Conservation (phyloP, 2,113 vertebrate genomes). For the Haemorhous mexicanus region DNA sequence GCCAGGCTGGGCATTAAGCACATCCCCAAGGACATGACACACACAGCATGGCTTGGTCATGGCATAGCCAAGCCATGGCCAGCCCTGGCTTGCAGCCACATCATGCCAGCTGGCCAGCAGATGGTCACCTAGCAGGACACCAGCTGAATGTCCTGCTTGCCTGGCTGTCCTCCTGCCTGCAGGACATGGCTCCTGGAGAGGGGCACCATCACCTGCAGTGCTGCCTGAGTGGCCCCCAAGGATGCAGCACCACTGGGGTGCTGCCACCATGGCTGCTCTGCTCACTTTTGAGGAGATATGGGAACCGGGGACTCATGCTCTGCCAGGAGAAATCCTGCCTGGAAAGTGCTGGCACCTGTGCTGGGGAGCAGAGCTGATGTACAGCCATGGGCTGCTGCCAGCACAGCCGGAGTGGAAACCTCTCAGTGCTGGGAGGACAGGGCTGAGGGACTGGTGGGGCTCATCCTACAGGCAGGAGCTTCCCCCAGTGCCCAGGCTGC, state of each 20-base stretch:
- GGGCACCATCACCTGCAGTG: neutral
- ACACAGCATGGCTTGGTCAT: neutral
- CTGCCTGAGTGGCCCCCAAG: accelerated
- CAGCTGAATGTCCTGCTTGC: neutral
- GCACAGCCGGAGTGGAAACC: accelerated
- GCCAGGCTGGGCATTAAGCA: accelerated
- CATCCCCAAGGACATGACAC: neutral
- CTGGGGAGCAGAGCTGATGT: neutral
- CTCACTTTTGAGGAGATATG: neutral
- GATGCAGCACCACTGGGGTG: neutral
- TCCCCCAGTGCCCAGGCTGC: neutral
- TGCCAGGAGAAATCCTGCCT: neutral
- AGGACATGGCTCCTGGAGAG: neutral
- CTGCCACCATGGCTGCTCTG: neutral
- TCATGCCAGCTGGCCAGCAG: neutral
- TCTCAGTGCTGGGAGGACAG: neutral
- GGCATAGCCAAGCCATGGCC: neutral
- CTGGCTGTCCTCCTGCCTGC: neutral
- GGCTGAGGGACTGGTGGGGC: neutral
- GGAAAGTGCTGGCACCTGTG: neutral
- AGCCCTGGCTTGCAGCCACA: neutral
- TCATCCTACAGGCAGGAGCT: neutral
- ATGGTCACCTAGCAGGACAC: neutral
- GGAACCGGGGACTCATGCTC: neutral
- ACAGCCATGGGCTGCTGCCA: neutral